phyloP scores from a whole-genome alignment of 2,797 vertebrate genomes.

The Aldrovandia affinis region DNA sequence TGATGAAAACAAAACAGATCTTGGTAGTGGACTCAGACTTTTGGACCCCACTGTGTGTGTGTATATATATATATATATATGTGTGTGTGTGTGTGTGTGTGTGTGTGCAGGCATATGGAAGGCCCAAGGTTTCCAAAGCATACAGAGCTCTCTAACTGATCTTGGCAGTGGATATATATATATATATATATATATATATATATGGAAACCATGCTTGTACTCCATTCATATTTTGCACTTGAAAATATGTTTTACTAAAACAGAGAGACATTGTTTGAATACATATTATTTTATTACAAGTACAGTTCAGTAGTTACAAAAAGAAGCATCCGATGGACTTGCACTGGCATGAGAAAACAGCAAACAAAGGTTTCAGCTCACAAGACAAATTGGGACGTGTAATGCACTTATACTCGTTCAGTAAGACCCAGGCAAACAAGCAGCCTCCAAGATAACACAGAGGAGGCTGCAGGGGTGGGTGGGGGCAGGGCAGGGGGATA shows the following conservation, averaged over 20 bases:
- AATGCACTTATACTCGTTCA: conserved; percentile 77
- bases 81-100: conserved; percentile 12
- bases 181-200: too few relatives aligned
- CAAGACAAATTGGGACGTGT: conserved; percentile 79
- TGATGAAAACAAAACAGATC: too few relatives aligned
- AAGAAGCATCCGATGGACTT: conserved; percentile 73
- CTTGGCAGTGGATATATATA: too few relatives aligned
- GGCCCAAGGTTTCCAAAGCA: too few relatives aligned
- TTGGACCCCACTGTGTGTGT: too few relatives aligned
- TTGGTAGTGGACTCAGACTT: too few relatives aligned
- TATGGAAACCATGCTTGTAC: too few relatives aligned
- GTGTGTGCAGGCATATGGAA: background rate
- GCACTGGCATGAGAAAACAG: conserved; percentile 81
- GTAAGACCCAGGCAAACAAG: conserved; percentile 55
- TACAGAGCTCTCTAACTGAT: too few relatives aligned
- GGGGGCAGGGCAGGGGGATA: conserved; percentile 48
- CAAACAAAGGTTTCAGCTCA: conserved; percentile 80
- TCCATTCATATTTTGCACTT: too few relatives aligned
- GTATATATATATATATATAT: background rate
- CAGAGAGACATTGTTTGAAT: conserved; percentile 75
- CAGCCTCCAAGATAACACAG: conserved; percentile 58
- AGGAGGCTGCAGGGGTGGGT: conserved; percentile 50
- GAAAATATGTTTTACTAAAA: conserved; percentile 45
- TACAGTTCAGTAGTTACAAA: conserved; percentile 90
- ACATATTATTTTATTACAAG: conserved; percentile 89